phyloP scores from a whole-genome alignment of 2,797 vertebrate genomes.

The Microchirus variegatus region DNA sequence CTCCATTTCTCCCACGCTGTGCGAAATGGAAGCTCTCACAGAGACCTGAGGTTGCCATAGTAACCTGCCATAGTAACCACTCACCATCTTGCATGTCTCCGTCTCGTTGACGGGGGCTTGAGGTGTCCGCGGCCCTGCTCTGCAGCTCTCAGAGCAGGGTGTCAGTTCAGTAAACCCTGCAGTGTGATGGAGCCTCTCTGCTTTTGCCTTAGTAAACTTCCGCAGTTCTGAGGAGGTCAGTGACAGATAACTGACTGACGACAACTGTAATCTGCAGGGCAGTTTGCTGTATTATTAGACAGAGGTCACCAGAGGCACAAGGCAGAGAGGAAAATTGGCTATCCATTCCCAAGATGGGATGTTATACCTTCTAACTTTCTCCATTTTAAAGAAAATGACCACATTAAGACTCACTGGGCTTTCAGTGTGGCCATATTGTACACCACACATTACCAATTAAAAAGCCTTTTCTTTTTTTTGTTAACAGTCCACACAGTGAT shows the following conservation, averaged over 20 bases:
- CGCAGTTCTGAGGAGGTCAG: neutral
- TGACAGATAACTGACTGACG: slow-evolving; percentile 17
- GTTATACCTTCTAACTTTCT: slow-evolving; percentile 1
- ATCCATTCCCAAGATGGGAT: neutral
- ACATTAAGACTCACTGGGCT: slow-evolving; percentile 5
- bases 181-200: slow-evolving; percentile 6
- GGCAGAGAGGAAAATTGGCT: slow-evolving; percentile 23
- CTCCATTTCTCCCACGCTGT: slow-evolving; percentile 71
- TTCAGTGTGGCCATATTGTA: neutral
- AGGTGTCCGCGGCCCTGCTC: slow-evolving; percentile 64
- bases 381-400: slow-evolving; percentile 7
- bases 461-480: slow-evolving; percentile 1
- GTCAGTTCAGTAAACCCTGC: slow-evolving; percentile 20
- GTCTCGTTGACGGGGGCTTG: slow-evolving; percentile 64
- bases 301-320: slow-evolving; percentile 14
- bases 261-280: neutral
- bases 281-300: slow-evolving; percentile 22
- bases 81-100: slow-evolving; percentile 78
- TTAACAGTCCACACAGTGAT: slow-evolving; percentile 50
- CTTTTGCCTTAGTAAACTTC: slow-evolving; percentile 8
- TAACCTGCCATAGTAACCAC: slow-evolving; percentile 82
- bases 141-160: slow-evolving; percentile 56
- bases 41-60: slow-evolving; percentile 82
- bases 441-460: slow-evolving; percentile 9
- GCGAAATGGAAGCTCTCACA: slow-evolving; percentile 78